Evolutionary conservation across 2,797 vertebrate genomes (phyloP).

Genomic region (Ciconia nigra): DNA sequence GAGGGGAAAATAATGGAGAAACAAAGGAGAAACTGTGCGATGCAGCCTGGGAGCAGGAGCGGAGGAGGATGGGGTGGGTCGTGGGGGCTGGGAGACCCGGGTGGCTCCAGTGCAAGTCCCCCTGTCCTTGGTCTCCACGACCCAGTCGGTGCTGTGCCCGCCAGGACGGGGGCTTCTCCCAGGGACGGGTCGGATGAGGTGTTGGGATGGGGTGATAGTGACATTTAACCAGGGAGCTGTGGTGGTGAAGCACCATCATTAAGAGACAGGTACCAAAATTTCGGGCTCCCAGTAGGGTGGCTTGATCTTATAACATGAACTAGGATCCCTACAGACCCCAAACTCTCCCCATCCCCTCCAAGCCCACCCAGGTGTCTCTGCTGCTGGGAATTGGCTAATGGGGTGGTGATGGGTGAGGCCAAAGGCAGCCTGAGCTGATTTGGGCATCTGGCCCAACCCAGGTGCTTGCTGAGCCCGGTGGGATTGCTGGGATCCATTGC

Average conservation of each 20-base stretch:
- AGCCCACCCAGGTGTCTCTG: background rate
- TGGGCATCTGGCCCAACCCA: background rate
- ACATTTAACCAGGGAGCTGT: background rate
- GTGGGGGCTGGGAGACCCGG: background rate
- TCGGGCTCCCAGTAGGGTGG: background rate
- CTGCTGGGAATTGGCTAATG: background rate
- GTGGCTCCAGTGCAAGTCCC: background rate
- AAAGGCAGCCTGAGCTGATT: background rate
- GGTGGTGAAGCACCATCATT: background rate
- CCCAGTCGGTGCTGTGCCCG: background rate
- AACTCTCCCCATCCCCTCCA: background rate
- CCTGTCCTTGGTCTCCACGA: background rate
- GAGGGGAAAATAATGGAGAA: background rate
- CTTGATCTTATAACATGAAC: background rate
- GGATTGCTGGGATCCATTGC: background rate
- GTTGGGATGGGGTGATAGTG: background rate
- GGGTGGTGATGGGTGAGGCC: background rate
- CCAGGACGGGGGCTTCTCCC: background rate
- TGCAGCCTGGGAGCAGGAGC: background rate
- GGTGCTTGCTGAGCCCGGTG: background rate
- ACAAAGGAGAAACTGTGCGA: background rate
- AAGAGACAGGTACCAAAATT: background rate
- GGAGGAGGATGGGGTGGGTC: background rate
- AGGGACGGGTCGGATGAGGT: background rate
- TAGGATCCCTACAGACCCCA: background rate